Base-by-base conservation (phyloP, 23 tunicate species). In the Ascidia mentula region DNA sequence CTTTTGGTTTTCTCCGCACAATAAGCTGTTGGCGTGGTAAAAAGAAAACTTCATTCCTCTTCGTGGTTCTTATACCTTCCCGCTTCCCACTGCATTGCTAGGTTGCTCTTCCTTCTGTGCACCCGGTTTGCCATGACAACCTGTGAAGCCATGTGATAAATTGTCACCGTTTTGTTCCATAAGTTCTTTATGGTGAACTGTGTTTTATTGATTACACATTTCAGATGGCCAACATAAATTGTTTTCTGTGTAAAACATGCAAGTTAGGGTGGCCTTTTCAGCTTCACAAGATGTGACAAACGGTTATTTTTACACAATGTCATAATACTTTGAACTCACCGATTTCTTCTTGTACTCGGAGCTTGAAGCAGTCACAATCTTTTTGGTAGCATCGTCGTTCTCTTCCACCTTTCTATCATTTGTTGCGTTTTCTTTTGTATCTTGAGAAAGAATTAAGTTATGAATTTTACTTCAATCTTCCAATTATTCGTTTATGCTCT, bases 81-180 rank as follows among this genome's bases (percentile, higher is more conserved):
- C 1, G 85, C 87, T 70, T 88, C 92, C 92, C 92, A 88, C 22
- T 71, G 71, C 83, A 74, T 77, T 2, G 92, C 87, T 37, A 88
- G 76, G 33, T 35, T 82, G 60, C 92, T 82, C 72, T 82, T 88
- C 40, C 92, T 45, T 6, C 81, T 61, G 17, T 69, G 87, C 17
- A 88, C 92, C 8, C 92, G 71, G 72, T 82, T 82, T 34, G 92
- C 92, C 36, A 72, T 59, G 45, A 88, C 92, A 37, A 88, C 92
- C 92, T 88, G n/a, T n/a, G n/a, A n/a, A n/a, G n/a, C n/a, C n/a
- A n/a, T n/a, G n/a, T n/a, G n/a, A n/a, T n/a, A n/a, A n/a, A n/a
- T n/a, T n/a, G n/a, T n/a, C n/a, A n/a, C n/a, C n/a, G n/a, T n/a
- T n/a, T n/a, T n/a, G n/a, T n/a, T n/a, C n/a, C n/a, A n/a, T n/a